phyloP scores from a whole-genome alignment of 2,797 vertebrate genomes.

The Cirrhinus molitorella region DNA sequence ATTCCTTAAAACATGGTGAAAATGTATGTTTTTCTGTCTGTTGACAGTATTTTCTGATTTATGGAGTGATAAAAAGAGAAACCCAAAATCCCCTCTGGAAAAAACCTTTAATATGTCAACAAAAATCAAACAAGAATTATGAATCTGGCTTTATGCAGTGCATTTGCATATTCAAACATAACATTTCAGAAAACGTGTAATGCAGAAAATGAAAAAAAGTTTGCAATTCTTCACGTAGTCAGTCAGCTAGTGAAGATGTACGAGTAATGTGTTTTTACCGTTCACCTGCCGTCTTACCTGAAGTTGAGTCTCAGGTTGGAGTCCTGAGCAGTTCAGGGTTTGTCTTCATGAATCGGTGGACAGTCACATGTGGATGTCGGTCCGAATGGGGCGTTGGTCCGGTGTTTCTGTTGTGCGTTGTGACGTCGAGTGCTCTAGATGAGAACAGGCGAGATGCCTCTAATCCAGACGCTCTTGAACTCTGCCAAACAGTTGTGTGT shows the following conservation, averaged over 20 bases:
- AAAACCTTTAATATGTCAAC: too few species aligned
- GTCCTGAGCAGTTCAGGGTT: background rate
- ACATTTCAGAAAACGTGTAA: too few species aligned
- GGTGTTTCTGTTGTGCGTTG: background rate
- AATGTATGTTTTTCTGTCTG: background rate
- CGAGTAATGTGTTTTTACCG: background rate
- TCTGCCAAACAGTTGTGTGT: constrained; percentile 85
- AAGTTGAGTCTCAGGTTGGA: background rate
- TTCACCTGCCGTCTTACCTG: too few species aligned
- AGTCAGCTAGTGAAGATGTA: background rate
- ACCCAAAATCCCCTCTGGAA: too few species aligned
- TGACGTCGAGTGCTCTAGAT: constrained; percentile 12
- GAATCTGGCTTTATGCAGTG: background rate
- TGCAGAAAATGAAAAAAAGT: too few species aligned
- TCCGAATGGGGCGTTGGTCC: background rate
- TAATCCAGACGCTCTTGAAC: constrained; percentile 64
- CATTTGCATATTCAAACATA: background rate
- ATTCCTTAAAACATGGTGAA: background rate
- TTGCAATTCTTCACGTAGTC: background rate
- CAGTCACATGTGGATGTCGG: background rate
- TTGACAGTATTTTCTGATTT: background rate
- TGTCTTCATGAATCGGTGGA: background rate
- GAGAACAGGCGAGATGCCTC: constrained; percentile 45
- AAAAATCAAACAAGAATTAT: background rate
- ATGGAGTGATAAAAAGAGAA: background rate